Evolutionary conservation across 92 coral and sea anemone genomes (phyloP), one percentile per base, ranked within the genome.

Genomic region (Phenganax stokvisi): DNA sequence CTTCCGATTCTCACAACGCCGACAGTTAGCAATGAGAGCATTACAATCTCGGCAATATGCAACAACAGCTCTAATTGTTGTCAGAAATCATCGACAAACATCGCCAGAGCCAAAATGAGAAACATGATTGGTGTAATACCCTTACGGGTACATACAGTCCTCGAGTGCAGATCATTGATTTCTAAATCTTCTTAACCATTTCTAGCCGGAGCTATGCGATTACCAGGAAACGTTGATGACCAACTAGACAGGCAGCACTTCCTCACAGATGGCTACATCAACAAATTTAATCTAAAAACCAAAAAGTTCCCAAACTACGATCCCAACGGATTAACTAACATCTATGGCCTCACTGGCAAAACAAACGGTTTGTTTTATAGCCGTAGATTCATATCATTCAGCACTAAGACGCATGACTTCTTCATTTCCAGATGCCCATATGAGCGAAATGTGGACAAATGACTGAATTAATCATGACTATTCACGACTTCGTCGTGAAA

Each of bases 161-260:
- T 59, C 20, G 20, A 59, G n/a, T 6, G 7, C 65, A 59, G 12
- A 13, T 59, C 12, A 20, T 59, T 6, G 0, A 12, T 3, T 59
- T 59, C 15, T 59, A 59, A 25, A 6, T 59, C 1, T 59, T 59
- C 6, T 13, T 20, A 59, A 59, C 65, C 7, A 25, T 20, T 72
- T 72, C 51, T 17, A 72, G 77, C 77, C 51, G 77, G 77, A 72
- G 77, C 77, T 13, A 72, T 72, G 77, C 44, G 77, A 52, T 52
- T 72, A n/a, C 77, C 77, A 1, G 77, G 77, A 8, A 9, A 17
- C 13, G 1, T 44, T 7, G 58, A 31, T 44, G 25, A 4, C 3
- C 57, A 25, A 72, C 6, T 0, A 8, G 77, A 47, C 10, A 72
- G 77, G 51, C 29, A 55, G 57, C 77, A 72, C 9, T 72, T 72